Base-by-base conservation (phyloP, 2,113 vertebrate species). In the Periophthalmus modestus region DNA sequence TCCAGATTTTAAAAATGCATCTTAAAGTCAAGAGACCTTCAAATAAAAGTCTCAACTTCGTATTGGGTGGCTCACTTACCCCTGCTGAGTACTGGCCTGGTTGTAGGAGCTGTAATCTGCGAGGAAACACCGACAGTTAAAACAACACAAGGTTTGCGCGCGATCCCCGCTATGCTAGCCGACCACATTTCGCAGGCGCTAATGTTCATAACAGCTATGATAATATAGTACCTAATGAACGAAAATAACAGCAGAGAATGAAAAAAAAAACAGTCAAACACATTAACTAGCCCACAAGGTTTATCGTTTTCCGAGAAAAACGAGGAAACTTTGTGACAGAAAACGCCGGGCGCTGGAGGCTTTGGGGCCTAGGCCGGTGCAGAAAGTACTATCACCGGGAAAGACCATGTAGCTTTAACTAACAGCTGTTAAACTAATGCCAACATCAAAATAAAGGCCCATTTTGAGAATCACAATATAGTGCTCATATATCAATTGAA, bases 51-150 rank as follows among this genome's bases (percentile, higher is more conserved):
- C 7, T 55, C 9, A 9, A 1, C 7, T 10, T 39, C 18, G 2
- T 18, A 0, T 3, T 4, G 9, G 4, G 7, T 21, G 7, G 34
- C 11, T 65, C n/a, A 13, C 96, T 95, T 91, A 99, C 98, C 96
- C 96, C 87, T 96, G 97, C 89, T 98, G 98, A 73, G 95, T 94
- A 83, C 93, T 94, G 88, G 95, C 93, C 90, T 98, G 97, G 80
- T 74, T 96, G 87, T 98, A 99, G 86, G 96, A 96, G 89, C 95
- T 98, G 81, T 99, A 99, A 95, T 99, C 98, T 98, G 82, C 5
- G 1, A 73, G 9, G 34, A 80, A 71, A 57, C 39, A 3, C 0
- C 12, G 23, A 43, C 21, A 0, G 1, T n/a, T 4, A 3, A 19
- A 65, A 0, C 0, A 67, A 79, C 24, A 65, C 79, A 54, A 76